Conservation (phyloP, 1,140 invertebrate genomes). For the Drosophila grimshawi region DNA sequence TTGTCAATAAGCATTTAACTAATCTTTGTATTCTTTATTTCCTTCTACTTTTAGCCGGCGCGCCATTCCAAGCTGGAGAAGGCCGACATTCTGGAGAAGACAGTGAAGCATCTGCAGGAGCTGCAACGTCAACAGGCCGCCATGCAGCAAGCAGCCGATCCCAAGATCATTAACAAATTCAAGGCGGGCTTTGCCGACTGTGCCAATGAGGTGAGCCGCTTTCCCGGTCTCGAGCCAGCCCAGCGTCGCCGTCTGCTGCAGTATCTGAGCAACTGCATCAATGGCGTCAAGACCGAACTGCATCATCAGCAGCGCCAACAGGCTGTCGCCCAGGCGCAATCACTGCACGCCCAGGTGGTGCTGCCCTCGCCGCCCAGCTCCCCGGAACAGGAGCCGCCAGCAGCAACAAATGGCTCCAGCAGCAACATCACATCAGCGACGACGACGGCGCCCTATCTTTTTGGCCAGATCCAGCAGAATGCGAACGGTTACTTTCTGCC, state of each 20-base stretch:
- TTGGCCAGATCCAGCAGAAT: constrained; percentile 86
- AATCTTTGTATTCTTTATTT: constrained; percentile 16
- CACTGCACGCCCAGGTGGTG: constrained; percentile 84
- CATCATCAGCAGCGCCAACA: constrained; percentile 83
- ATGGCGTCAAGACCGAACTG: constrained; percentile 84
- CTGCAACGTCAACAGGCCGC: constrained; percentile 91
- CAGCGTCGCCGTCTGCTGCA: constrained; percentile 90
- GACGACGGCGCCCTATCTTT: constrained; percentile 82
- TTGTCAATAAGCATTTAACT: background rate
- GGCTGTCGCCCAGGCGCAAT: constrained; percentile 53
- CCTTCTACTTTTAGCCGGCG: constrained; percentile 88
- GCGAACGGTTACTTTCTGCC: constrained; percentile 86
- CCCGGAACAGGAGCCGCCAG: constrained; percentile 78
- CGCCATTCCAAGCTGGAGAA: constrained; percentile 98
- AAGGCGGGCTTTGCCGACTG: constrained; percentile 95
- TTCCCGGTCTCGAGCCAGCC: constrained; percentile 89
- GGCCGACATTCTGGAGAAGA: constrained; percentile 98
- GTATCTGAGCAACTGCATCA: constrained; percentile 90
- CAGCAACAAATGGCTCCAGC: constrained; percentile 84
- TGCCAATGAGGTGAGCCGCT: constrained; percentile 92
- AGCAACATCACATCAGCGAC: constrained; percentile 80
- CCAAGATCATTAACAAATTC: constrained; percentile 92
- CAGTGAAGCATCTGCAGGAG: constrained; percentile 95
- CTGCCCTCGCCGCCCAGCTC: constrained; percentile 84
- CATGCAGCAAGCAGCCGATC: constrained; percentile 90